Conservation (phyloP, 2,113 vertebrate species). For the Cygnus buccinator region DNA sequence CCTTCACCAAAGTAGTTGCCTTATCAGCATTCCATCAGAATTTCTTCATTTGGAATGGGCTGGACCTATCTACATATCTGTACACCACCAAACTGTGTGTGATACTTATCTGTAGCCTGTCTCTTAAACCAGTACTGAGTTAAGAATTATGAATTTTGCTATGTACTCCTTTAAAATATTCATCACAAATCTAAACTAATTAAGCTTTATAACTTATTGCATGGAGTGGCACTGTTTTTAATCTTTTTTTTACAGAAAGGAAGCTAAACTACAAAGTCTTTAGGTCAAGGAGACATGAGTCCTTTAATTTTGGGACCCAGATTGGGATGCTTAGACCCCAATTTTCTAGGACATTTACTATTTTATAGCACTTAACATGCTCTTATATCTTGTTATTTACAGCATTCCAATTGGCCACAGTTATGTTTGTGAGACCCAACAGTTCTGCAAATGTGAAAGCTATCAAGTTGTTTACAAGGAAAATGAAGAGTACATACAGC, state of each 20-base stretch:
- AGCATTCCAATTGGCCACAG: neutral
- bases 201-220: neutral
- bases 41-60: neutral
- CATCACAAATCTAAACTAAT: neutral
- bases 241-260: neutral
- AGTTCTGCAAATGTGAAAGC: neutral
- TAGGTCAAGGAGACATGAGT: neutral
- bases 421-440: neutral
- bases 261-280: neutral
- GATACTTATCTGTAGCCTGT: neutral
- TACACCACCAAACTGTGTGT: neutral
- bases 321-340: neutral
- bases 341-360: neutral
- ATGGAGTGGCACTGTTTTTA: neutral
- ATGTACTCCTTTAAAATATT: neutral
- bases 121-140: neutral
- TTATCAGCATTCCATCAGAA: neutral
- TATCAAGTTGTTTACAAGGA: neutral
- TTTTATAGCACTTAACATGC: neutral
- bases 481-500: slow-evolving; percentile 4
- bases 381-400: neutral
- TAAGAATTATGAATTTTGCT: neutral
- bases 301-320: neutral
- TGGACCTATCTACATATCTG: neutral
- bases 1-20: neutral